A percentile compares a stretch with the other conserved stretches of the same genome.
These are phyloP conservation scores for Chrysochloris asiatica DNA, from an alignment of 2,113 vertebrate species.

Conservation along the genomic window DNA sequence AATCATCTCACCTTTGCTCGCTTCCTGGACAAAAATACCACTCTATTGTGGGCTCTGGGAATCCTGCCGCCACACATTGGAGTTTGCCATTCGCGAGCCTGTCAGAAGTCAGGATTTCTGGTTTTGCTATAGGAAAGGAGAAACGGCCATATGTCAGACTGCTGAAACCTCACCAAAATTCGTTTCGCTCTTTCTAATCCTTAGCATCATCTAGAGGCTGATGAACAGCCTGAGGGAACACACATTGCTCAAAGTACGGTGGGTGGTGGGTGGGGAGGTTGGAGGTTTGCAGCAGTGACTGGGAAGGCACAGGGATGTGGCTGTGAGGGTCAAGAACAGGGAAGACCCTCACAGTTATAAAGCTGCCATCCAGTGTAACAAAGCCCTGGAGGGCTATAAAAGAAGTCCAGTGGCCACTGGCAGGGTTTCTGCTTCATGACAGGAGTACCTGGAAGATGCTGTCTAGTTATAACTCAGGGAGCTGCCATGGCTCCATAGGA, in stretches of 20 bases:
- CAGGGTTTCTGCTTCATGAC: background rate
- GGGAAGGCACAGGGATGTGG: background rate
- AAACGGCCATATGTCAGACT: constrained; percentile 61
- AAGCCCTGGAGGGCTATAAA: background rate
- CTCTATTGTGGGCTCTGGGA: constrained; percentile 93
- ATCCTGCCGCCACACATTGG: constrained; percentile 93
- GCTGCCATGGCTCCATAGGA: too few species aligned
- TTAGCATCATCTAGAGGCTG: background rate
- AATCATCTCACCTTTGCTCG: constrained; percentile 89
- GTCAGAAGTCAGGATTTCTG: constrained; percentile 91
- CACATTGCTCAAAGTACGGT: background rate
- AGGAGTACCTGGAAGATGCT: background rate
- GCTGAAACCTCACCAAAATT: background rate
- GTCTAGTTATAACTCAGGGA: background rate
- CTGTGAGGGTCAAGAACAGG: background rate
- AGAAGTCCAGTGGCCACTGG: background rate
- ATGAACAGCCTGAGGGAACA: background rate
- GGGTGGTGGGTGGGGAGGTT: too few species aligned
- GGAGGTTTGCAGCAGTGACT: too few species aligned
- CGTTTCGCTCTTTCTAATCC: background rate
- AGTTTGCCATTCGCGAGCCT: constrained; percentile 91
- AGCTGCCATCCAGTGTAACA: background rate
- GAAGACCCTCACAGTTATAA: background rate
- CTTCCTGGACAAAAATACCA: constrained; percentile 95
- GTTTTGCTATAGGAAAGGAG: constrained; percentile 89